Percentiles rank a stretch among this genome's conserved stretches.
These are phyloP conservation scores for Pygmarrhopalites habei DNA, from an alignment of 1,140 invertebrate species.

Conservation along the genomic window DNA sequence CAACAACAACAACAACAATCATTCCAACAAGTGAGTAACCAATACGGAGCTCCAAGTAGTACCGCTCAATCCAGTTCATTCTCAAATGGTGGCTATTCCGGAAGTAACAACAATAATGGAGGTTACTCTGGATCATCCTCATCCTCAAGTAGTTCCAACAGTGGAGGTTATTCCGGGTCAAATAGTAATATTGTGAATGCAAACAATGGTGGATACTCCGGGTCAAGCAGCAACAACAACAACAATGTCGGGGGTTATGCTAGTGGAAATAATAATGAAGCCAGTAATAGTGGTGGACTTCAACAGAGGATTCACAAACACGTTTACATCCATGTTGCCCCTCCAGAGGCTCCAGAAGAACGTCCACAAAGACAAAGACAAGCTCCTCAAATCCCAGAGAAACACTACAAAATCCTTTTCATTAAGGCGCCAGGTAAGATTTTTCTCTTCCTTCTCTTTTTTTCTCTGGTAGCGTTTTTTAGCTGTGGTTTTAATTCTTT, in stretches of 20 bases:
- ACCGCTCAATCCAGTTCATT: background rate
- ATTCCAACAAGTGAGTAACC: background rate
- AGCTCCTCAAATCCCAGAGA: constrained; percentile 24
- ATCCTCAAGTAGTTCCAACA: background rate
- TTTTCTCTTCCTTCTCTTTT: too few relatives aligned
- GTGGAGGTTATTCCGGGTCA: background rate
- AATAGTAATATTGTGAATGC: background rate
- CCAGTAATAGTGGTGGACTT: constrained; percentile 23
- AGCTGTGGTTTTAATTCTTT: too few relatives aligned
- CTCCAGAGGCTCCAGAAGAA: constrained; percentile 27
- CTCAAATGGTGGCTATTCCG: background rate
- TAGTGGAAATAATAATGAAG: constrained; percentile 20
- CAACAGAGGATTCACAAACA: constrained; percentile 23
- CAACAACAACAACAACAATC: too few relatives aligned
- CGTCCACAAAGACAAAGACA: constrained; percentile 4
- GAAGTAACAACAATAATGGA: background rate
- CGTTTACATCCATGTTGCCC: constrained; percentile 29
- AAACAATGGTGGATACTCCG: background rate
- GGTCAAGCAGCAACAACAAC: background rate
- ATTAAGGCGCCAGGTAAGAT: constrained; percentile 69
- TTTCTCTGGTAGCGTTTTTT: too few relatives aligned
- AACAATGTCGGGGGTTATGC: background rate
- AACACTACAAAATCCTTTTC: constrained; percentile 60
- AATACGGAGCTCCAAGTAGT: constrained; percentile 14
- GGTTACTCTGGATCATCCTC: background rate